A percentile compares a stretch with the other conserved stretches of the same genome.
phyloP scores from a whole-genome alignment of 2,888 invertebrate species.

The Nasonovia ribisnigri region DNA sequence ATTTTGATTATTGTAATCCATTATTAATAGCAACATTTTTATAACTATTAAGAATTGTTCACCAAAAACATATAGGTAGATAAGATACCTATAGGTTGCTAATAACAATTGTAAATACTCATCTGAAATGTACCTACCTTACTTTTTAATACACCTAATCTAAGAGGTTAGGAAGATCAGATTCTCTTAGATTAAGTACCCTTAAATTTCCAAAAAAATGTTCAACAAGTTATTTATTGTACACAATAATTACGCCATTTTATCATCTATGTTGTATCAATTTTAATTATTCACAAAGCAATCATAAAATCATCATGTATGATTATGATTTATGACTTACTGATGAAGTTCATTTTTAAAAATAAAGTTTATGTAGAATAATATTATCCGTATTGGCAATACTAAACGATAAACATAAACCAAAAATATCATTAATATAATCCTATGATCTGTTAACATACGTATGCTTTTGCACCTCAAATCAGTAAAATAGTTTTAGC shows the following conservation, averaged over 20 bases:
- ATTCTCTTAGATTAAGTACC: slow-evolving; percentile 24
- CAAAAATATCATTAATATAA: not conserved
- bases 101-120: slow-evolving; percentile 53
- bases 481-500: not conserved
- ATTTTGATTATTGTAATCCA: slow-evolving; percentile 38
- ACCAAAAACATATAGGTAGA: not conserved
- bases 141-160: slow-evolving; percentile 31
- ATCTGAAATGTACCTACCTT: slow-evolving; percentile 17
- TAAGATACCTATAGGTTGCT: not conserved
- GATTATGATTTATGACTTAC: no score
- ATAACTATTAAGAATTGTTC: slow-evolving; percentile 30
- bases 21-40: slow-evolving; percentile 34
- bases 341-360: not conserved
- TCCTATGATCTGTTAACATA: not conserved
- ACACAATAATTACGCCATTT: not conserved
- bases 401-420: no score
- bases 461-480: not conserved
- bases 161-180: not conserved
- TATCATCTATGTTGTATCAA: not conserved
- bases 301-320: not conserved
- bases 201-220: not conserved
- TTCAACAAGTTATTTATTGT: not conserved
- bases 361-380: not conserved
- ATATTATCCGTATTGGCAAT: no score
- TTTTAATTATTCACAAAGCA: not conserved